A percentile compares a stretch with the other conserved stretches of the same genome.
Evolutionary conservation across 2,797 vertebrate genomes (phyloP).

Genomic region (Spatula versicolor): DNA sequence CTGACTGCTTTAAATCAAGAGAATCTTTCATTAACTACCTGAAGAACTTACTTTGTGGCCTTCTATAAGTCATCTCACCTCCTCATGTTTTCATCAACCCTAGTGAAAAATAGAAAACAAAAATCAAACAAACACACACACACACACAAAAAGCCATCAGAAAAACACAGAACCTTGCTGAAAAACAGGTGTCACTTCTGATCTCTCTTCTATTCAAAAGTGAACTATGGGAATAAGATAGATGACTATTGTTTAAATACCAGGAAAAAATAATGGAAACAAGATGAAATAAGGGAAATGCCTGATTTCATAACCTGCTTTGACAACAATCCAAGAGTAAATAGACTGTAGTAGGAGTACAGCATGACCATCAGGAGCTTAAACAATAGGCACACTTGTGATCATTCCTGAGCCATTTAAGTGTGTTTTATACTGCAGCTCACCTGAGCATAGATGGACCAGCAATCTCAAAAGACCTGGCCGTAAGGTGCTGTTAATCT

Average conservation of each 20-base stretch:
- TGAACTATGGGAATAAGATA: not conserved
- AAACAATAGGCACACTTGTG: not conserved
- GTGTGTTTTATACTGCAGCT: not conserved
- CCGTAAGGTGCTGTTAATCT: not conserved
- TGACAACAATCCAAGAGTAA: not conserved
- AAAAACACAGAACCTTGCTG: not conserved
- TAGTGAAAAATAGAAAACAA: not conserved
- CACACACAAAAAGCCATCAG: not conserved
- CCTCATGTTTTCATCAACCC: not conserved
- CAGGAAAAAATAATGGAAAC: not conserved
- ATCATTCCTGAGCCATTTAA: not conserved
- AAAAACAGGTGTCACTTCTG: not conserved
- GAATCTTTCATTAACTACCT: not conserved
- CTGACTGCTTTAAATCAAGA: not conserved
- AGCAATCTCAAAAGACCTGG: not conserved
- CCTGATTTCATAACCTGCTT: not conserved
- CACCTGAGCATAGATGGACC: not conserved
- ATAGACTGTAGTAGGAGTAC: not conserved
- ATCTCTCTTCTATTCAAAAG: not conserved
- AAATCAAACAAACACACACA: not conserved
- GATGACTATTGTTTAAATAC: not conserved
- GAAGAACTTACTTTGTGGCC: not conserved
- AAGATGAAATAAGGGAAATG: slow-evolving; percentile 5
- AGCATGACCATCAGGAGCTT: not conserved
- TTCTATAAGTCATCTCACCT: not conserved